Evolutionary conservation across 2,797 vertebrate genomes (phyloP).

Genomic region (Sitta carolinensis): DNA sequence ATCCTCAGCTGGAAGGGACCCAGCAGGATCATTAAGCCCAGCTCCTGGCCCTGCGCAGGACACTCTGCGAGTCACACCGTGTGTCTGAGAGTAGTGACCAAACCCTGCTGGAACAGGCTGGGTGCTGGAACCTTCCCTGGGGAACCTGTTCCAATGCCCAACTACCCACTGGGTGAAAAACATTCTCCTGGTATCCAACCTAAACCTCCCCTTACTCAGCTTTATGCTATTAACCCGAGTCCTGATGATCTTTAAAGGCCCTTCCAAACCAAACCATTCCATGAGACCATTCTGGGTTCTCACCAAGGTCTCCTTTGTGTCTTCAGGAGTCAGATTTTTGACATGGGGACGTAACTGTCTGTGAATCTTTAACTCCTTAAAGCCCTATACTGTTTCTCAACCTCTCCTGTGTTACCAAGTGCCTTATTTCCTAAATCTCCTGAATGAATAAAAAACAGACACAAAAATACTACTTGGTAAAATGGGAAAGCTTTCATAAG

Average conservation of each 20-base stretch:
- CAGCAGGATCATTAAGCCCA: background rate
- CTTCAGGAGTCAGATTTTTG: background rate
- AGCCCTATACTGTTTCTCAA: background rate
- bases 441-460: background rate
- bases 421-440: background rate
- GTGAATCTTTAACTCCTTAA: background rate
- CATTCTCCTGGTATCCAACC: fast-evolving
- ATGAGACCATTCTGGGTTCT: background rate
- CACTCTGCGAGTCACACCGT: background rate
- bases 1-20: background rate
- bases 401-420: background rate
- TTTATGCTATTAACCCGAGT: background rate
- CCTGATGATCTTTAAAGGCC: background rate
- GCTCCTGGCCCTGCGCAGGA: background rate
- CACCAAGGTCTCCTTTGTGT: background rate
- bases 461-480: background rate
- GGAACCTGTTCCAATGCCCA: background rate
- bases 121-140: background rate
- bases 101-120: background rate
- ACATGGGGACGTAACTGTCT: background rate
- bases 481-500: background rate
- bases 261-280: background rate
- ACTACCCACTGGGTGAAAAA: background rate
- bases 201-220: background rate
- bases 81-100: background rate